Percentiles rank a stretch among this genome's conserved stretches.
These are phyloP conservation scores for Masticophis lateralis DNA, from an alignment of 2,797 vertebrate species.

Conservation along the genomic window DNA sequence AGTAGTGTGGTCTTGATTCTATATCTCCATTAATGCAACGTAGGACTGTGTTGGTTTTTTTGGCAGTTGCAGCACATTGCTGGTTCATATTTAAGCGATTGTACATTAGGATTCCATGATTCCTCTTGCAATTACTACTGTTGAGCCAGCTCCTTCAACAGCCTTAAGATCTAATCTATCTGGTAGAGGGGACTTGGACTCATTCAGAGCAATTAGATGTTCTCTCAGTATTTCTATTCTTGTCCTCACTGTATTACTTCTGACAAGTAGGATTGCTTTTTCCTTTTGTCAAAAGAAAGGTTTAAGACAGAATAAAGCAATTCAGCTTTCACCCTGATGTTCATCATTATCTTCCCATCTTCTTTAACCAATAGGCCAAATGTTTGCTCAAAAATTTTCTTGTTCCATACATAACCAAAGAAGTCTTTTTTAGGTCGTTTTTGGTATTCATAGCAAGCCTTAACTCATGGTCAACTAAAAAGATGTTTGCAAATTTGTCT, in stretches of 20 bases:
- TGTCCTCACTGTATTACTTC: neutral
- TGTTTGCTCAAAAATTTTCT: neutral
- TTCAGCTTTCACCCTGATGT: neutral
- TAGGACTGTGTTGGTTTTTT: neutral
- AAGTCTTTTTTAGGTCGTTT: neutral
- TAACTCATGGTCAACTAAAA: neutral
- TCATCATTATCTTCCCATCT: neutral
- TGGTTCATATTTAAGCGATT: neutral
- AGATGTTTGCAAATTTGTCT: neutral
- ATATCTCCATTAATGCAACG: neutral
- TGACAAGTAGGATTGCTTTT: neutral
- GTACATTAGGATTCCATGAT: neutral
- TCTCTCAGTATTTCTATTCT: neutral
- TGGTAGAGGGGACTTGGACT: neutral
- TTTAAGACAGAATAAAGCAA: neutral
- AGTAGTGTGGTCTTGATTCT: neutral
- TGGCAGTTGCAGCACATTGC: neutral
- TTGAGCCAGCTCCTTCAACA: neutral
- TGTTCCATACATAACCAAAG: neutral
- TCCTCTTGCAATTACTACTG: neutral
- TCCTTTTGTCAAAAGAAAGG: neutral
- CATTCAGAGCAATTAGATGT: neutral
- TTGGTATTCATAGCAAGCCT: neutral
- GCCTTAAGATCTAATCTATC: neutral
- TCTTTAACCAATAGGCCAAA: neutral